These are phyloP conservation scores for Vipera ursinii DNA, from an alignment of 2,797 vertebrate species.

Conservation along the genomic window DNA sequence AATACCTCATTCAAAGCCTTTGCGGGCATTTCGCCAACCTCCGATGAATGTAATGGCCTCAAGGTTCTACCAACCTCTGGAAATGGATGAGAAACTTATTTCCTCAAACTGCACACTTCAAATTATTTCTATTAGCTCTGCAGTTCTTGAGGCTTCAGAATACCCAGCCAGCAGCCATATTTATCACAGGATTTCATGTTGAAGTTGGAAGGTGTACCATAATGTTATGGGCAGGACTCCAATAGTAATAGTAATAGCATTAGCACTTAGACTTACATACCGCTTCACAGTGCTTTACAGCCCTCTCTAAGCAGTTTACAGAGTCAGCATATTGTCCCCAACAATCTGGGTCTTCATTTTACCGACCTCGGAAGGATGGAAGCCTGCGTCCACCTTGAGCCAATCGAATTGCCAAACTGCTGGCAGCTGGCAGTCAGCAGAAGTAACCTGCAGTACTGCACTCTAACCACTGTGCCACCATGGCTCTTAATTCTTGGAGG, in stretches of 20 bases:
- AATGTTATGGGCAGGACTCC: neutral
- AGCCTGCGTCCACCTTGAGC: too few relatives aligned
- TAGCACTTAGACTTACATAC: too few relatives aligned
- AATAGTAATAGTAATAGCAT: too few relatives aligned
- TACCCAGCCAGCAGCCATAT: neutral
- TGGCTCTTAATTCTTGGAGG: neutral
- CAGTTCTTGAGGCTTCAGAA: neutral
- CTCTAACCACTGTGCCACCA: too few relatives aligned
- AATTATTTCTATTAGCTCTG: neutral
- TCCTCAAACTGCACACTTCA: neutral
- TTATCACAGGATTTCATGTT: neutral
- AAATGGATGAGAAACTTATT: neutral
- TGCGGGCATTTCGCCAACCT: neutral
- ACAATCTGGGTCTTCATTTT: too few relatives aligned
- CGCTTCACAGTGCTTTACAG: too few relatives aligned
- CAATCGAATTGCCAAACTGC: too few relatives aligned
- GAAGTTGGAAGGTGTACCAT: neutral
- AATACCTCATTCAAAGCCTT: neutral
- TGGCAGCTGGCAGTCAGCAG: too few relatives aligned
- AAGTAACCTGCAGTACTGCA: too few relatives aligned
- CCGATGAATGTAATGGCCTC: neutral
- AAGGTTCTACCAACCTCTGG: neutral
- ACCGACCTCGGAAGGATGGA: too few relatives aligned
- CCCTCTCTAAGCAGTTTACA: too few relatives aligned
- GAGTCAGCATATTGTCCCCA: too few relatives aligned